Conservation (phyloP, 2,888 invertebrate genomes). For the Aspidiotus destructor region DNA sequence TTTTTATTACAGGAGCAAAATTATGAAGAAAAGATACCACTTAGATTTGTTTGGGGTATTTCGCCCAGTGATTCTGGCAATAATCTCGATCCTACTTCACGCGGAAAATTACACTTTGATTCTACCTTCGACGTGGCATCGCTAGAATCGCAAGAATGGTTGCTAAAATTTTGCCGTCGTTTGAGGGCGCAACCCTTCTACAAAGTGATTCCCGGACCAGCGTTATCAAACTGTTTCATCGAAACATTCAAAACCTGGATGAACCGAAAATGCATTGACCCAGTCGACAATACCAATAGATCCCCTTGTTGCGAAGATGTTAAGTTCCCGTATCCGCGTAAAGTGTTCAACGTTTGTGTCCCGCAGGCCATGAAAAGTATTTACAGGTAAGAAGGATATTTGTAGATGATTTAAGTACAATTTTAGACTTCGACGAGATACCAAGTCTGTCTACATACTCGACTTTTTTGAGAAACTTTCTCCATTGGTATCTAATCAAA, state of each 20-base stretch:
- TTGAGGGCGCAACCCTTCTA: slow-evolving; percentile 74
- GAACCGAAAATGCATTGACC: slow-evolving; percentile 51
- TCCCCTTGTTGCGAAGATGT: slow-evolving; percentile 75
- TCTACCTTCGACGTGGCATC: slow-evolving; percentile 68
- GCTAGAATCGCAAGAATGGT: slow-evolving; percentile 72
- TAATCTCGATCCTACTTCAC: slow-evolving; percentile 67
- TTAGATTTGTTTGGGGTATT: slow-evolving; percentile 87
- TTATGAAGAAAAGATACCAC: slow-evolving; percentile 53
- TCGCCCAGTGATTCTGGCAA: slow-evolving; percentile 75
- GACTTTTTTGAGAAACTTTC: too few species aligned
- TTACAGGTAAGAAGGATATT: slow-evolving; percentile 45
- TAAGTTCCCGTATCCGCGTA: slow-evolving; percentile 65
- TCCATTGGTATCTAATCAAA: too few species aligned
- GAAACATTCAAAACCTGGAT: slow-evolving; percentile 63
- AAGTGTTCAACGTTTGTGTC: slow-evolving; percentile 69
- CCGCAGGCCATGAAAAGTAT: slow-evolving; percentile 66
- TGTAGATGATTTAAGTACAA: too few species aligned
- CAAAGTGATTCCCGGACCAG: slow-evolving; percentile 62
- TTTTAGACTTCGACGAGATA: too few species aligned
- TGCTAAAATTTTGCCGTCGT: slow-evolving; percentile 68
- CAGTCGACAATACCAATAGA: slow-evolving; percentile 58
- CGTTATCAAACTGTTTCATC: slow-evolving; percentile 82
- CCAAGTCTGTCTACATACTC: too few species aligned
- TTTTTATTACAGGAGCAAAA: slow-evolving; percentile 29
- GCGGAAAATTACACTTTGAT: slow-evolving; percentile 67